Percentiles rank a stretch among this genome's conserved stretches.
These are phyloP conservation scores for Drosophila phalerata DNA, from an alignment of 2,888 invertebrate genomes.

Conservation along the genomic window DNA sequence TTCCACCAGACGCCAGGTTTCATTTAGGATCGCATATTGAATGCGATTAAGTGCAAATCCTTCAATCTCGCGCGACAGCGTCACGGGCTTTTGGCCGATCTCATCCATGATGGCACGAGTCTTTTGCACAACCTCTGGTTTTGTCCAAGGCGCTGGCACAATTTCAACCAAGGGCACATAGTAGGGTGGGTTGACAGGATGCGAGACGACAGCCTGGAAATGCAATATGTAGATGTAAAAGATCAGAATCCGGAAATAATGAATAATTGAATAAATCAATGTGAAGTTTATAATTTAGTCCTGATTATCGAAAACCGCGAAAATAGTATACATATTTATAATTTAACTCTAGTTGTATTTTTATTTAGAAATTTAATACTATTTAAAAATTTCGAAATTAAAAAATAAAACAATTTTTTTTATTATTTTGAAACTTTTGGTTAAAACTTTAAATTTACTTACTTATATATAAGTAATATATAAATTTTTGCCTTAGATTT, in stretches of 20 bases:
- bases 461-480: too few species aligned
- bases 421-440: too few species aligned
- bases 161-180: slow-evolving; percentile 97
- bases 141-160: slow-evolving; percentile 97
- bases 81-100: slow-evolving; percentile 96
- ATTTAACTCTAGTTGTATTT: too few species aligned
- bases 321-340: too few species aligned
- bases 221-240: neutral
- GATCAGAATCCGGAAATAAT: neutral
- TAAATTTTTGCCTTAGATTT: too few species aligned
- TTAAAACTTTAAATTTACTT: too few species aligned
- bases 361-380: too few species aligned
- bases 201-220: slow-evolving; percentile 88
- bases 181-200: slow-evolving; percentile 98
- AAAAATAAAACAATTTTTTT: too few species aligned
- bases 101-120: slow-evolving; percentile 92
- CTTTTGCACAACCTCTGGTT: slow-evolving; percentile 90
- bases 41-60: slow-evolving; percentile 98
- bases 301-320: too few species aligned
- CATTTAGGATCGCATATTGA: slow-evolving; percentile 97
- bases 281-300: too few species aligned
- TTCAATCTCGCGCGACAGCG: slow-evolving; percentile 93
- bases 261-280: too few species aligned
- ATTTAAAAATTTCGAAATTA: too few species aligned
- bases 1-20: slow-evolving; percentile 95